Percentiles rank a stretch among this genome's conserved stretches.
phyloP scores from a whole-genome alignment of 2,113 vertebrate genomes.

The Cariama cristata region DNA sequence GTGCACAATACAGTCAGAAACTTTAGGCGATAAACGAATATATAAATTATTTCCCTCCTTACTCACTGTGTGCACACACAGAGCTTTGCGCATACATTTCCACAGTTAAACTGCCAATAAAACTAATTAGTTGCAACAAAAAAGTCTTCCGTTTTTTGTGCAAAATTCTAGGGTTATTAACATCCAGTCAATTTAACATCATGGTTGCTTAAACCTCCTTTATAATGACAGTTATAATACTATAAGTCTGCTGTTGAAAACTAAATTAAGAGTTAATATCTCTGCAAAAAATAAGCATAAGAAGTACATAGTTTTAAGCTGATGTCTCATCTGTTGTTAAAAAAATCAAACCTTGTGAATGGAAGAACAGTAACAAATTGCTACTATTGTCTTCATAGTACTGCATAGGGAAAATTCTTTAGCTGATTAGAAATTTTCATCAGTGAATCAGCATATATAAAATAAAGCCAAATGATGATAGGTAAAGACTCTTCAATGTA shows the following conservation, averaged over 20 bases:
- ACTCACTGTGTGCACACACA: background rate
- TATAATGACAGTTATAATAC: background rate
- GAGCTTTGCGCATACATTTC: background rate
- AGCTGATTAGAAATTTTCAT: background rate
- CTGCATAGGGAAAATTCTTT: background rate
- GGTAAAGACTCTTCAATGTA: rapidly evolving
- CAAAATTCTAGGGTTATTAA: background rate
- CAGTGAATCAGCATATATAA: background rate
- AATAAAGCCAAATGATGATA: background rate
- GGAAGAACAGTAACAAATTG: background rate
- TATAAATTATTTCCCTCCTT: background rate
- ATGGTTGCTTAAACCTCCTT: background rate
- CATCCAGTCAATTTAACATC: background rate
- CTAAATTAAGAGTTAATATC: background rate
- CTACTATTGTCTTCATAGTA: background rate
- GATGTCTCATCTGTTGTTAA: background rate
- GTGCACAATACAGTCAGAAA: background rate
- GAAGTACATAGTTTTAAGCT: background rate
- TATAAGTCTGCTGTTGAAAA: background rate
- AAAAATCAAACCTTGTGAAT: background rate
- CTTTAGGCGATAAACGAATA: background rate
- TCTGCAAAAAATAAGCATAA: background rate
- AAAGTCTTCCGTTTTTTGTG: background rate
- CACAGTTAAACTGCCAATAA: background rate
- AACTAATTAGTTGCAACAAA: background rate